Evolutionary conservation across 2,888 invertebrate genomes (phyloP).

Genomic region (Augochlorella aurata): DNA sequence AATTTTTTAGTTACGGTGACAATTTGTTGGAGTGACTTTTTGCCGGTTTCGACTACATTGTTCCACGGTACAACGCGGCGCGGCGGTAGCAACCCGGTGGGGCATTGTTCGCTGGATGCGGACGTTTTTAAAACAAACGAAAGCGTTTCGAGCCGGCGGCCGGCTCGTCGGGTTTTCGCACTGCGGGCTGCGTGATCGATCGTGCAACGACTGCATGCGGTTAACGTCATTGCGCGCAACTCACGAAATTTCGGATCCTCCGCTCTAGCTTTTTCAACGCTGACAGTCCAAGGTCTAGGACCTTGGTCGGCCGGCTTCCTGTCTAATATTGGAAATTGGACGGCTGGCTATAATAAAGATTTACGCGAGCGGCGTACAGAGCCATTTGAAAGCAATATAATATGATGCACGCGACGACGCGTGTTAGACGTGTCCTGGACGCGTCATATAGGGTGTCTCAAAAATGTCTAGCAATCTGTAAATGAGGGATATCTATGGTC

Average conservation of each 20-base stretch:
- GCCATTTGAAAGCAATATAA: too few species aligned
- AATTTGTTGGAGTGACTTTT: neutral
- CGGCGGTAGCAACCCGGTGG: neutral
- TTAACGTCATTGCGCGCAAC: constrained; percentile 63
- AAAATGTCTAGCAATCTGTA: too few species aligned
- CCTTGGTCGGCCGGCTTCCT: too few species aligned
- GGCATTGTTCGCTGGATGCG: constrained; percentile 15
- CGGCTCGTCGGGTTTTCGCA: constrained; percentile 51
- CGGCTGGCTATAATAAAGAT: too few species aligned
- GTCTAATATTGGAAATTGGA: too few species aligned
- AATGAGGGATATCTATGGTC: too few species aligned
- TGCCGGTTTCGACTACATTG: neutral
- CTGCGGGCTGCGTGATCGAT: constrained; percentile 65
- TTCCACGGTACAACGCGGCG: neutral
- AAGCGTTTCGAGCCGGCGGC: constrained; percentile 26
- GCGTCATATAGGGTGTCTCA: too few species aligned
- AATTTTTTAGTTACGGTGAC: too few species aligned
- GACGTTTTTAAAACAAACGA: constrained; percentile 32
- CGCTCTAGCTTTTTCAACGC: neutral
- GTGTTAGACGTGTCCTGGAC: too few species aligned
- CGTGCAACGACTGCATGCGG: constrained; percentile 62
- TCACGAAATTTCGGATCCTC: constrained; percentile 53
- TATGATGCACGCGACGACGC: too few species aligned
- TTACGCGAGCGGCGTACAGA: too few species aligned
- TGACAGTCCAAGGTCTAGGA: neutral